phyloP scores from a whole-genome alignment of 2,797 vertebrate genomes.

The Labeo calbasu region DNA sequence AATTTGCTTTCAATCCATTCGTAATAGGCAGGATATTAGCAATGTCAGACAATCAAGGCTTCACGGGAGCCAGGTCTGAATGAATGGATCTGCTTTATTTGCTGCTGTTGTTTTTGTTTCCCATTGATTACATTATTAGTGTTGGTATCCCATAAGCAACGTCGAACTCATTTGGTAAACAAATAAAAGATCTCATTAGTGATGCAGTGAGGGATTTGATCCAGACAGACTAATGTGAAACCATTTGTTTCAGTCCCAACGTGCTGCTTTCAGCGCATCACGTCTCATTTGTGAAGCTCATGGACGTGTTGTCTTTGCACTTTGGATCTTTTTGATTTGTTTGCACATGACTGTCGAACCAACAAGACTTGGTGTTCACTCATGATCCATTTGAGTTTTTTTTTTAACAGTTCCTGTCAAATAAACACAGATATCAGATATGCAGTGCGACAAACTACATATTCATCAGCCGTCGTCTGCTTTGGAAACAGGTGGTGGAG shows the following conservation, averaged over 20 bases:
- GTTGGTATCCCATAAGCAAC: slow-evolving; percentile 38
- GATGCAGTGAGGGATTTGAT: slow-evolving; percentile 32
- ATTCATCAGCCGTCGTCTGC: slow-evolving; percentile 20
- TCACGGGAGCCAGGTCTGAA: slow-evolving; percentile 41
- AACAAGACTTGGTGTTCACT: not conserved
- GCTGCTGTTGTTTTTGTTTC: slow-evolving; percentile 44
- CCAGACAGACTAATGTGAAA: slow-evolving; percentile 17
- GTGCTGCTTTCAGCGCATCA: not conserved
- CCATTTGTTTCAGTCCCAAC: slow-evolving; percentile 4
- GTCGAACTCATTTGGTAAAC: slow-evolving; percentile 37
- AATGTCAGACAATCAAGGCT: slow-evolving; percentile 43
- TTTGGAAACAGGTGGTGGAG: slow-evolving; percentile 40
- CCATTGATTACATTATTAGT: slow-evolving; percentile 46
- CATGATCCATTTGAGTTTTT: not conserved
- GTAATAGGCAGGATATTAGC: slow-evolving; percentile 46
- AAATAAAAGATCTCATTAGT: slow-evolving; percentile 47
- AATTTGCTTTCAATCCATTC: slow-evolving; percentile 56
- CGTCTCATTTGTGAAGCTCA: not conserved
- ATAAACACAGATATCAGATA: slow-evolving; percentile 20
- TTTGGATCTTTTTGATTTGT: slow-evolving; percentile 7
- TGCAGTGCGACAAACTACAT: slow-evolving; percentile 25
- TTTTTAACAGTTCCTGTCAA: not conserved
- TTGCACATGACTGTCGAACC: not conserved
- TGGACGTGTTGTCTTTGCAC: not conserved
- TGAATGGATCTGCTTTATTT: slow-evolving; percentile 38